These are phyloP conservation scores for Paralichthys olivaceus DNA, from an alignment of 2,113 vertebrate genomes.

Conservation along the genomic window DNA sequence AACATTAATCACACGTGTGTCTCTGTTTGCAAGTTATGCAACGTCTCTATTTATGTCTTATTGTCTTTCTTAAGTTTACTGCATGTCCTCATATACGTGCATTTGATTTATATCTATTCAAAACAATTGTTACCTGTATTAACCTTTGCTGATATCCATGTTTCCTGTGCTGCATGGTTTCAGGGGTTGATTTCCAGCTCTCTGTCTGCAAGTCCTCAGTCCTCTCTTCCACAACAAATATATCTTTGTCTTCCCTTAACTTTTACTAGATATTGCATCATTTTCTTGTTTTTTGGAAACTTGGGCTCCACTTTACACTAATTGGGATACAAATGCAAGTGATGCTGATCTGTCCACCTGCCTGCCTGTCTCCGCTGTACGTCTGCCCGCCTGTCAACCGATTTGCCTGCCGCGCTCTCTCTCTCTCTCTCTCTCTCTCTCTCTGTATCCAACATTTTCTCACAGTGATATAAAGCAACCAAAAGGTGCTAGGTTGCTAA, in stretches of 20 bases:
- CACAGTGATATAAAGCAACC: slow-evolving; percentile 42
- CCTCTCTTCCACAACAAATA: background rate
- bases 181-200: background rate
- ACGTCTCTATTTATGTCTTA: background rate
- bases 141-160: background rate
- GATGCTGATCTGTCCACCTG: slow-evolving; percentile 17
- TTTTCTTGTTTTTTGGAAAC: slow-evolving; percentile 21
- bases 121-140: background rate
- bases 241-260: slow-evolving; percentile 4
- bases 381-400: slow-evolving; percentile 34
- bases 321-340: slow-evolving; percentile 49
- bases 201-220: background rate
- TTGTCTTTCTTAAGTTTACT: slow-evolving; percentile 1
- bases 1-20: background rate
- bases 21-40: background rate
- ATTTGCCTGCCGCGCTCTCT: slow-evolving; percentile 20
- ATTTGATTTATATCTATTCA: background rate
- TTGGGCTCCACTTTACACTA: slow-evolving; percentile 28
- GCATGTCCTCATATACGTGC: background rate
- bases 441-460: slow-evolving; percentile 58
- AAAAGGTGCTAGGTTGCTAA: slow-evolving; percentile 69
- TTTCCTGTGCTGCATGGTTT: background rate
- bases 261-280: slow-evolving; percentile 40
- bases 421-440: slow-evolving; percentile 5
- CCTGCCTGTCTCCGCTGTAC: slow-evolving; percentile 36